A percentile compares a stretch with the other conserved stretches of the same genome.
Conservation (phyloP, 64 coral and sea anemone genomes). For the Platygyra sinensis region DNA sequence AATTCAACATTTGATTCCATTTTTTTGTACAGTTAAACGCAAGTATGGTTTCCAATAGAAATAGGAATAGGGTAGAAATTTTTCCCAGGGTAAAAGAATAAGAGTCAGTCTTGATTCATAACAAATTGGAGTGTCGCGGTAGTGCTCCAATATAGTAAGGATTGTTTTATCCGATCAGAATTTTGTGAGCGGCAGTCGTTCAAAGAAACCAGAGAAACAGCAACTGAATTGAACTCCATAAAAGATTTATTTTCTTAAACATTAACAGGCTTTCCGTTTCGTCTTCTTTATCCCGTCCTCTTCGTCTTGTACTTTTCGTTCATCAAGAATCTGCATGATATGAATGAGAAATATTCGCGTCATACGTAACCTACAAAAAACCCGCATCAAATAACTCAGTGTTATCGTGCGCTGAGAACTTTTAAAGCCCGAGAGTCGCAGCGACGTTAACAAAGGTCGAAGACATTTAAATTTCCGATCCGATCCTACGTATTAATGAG, state of each 20-base stretch:
- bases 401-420: no score
- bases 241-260: neutral
- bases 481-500: no score
- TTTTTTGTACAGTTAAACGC: no score
- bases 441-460: no score
- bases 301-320: neutral
- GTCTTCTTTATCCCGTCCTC: neutral
- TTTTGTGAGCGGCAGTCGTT: no score
- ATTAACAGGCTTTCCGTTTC: neutral
- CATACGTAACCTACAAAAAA: neutral
- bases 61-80: neutral
- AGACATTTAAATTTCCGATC: no score
- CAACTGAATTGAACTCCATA: no score
- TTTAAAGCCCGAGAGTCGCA: no score
- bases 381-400: neutral
- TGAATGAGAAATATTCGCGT: slow-evolving; percentile 3
- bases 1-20: no score
- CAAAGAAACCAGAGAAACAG: no score
- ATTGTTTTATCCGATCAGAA: neutral
- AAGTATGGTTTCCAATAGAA: no score
- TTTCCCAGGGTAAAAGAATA: neutral
- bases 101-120: neutral
- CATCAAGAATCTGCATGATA: neutral
- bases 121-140: neutral
- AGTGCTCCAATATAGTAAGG: neutral